phyloP scores from a whole-genome alignment of 2,888 invertebrate genomes.

The Salpingus planirostris region DNA sequence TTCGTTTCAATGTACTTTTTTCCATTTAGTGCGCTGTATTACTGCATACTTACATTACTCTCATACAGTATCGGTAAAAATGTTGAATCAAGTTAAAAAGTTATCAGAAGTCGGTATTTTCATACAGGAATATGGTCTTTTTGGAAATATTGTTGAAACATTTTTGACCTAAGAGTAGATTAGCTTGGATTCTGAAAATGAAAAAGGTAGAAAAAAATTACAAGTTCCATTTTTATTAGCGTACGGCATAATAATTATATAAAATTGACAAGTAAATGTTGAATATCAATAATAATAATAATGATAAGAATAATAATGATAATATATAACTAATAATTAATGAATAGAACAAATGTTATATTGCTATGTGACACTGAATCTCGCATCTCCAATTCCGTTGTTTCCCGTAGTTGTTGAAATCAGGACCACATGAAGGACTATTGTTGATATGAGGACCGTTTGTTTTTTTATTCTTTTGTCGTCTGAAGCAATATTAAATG shows the following conservation, averaged over 20 bases:
- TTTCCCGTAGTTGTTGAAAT: not conserved
- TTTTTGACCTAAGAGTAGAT: no score
- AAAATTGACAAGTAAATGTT: constrained; percentile 13
- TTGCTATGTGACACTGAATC: constrained; percentile 14
- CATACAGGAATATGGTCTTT: no score
- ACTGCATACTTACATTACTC: constrained; percentile 6
- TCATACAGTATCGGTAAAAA: constrained; percentile 8
- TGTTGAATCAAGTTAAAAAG: no score
- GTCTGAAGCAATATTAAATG: constrained; percentile 27
- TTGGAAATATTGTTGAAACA: no score
- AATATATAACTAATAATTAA: constrained; percentile 11
- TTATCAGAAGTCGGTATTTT: no score
- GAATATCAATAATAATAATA: constrained; percentile 15
- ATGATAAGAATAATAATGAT: constrained; percentile 14
- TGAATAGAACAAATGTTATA: constrained; percentile 12
- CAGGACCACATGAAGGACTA: no score
- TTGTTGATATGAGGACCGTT: no score
- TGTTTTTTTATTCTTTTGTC: constrained; percentile 17
- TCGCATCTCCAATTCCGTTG: not conserved
- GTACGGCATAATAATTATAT: constrained; percentile 10
- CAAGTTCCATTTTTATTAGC: constrained; percentile 12
- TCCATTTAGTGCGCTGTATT: no score
- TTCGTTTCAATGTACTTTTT: no score
- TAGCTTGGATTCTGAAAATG: constrained; percentile 7
- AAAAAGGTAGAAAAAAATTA: no score